Percentiles rank a stretch among this genome's conserved stretches.
phyloP scores from a whole-genome alignment of 2,113 vertebrate species.

The Chaetorhynchus papuensis region DNA sequence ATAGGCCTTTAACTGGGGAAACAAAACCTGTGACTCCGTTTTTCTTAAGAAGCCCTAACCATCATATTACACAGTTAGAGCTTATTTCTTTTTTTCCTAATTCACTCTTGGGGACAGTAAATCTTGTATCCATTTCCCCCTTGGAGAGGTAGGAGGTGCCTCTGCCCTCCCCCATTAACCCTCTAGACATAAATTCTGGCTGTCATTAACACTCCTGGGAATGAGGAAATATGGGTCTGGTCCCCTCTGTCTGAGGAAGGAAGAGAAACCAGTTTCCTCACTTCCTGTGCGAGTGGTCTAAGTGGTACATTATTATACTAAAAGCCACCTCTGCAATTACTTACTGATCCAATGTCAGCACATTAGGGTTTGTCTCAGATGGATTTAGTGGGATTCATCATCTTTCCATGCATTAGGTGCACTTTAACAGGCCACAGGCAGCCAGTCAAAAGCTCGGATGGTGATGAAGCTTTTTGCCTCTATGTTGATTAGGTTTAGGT shows the following conservation, averaged over 20 bases:
- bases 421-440: neutral
- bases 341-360: neutral
- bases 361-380: neutral
- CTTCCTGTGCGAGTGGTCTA: neutral
- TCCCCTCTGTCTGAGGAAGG: neutral
- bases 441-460: neutral
- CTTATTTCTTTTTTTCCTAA: neutral
- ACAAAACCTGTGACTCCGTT: neutral
- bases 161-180: neutral
- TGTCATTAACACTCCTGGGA: neutral
- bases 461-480: neutral
- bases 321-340: neutral
- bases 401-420: neutral
- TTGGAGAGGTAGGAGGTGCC: neutral
- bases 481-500: neutral
- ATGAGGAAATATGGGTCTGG: neutral
- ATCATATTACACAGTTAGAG: neutral
- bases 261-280: neutral
- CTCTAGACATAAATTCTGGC: neutral
- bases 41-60: neutral
- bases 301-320: slow-evolving; percentile 11
- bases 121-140: neutral
- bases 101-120: neutral
- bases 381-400: neutral
- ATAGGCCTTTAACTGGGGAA: neutral